These are phyloP conservation scores for Damaliscus lunatus DNA, from an alignment of 2,113 vertebrate species.

Conservation along the genomic window DNA sequence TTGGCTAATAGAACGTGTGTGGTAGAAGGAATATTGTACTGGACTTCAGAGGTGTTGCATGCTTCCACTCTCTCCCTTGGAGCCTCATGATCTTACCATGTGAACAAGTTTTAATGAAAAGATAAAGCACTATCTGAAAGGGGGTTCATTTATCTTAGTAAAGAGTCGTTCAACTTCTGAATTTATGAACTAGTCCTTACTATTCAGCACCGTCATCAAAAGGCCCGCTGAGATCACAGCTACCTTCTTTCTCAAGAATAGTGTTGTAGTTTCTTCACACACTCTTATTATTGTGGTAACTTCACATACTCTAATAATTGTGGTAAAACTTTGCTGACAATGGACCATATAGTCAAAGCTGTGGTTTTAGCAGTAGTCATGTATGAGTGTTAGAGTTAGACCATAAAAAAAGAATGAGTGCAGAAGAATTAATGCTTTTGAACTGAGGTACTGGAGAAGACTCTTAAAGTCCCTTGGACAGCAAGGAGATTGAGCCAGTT, in stretches of 20 bases:
- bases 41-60: background rate
- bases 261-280: background rate
- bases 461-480: background rate
- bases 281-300: background rate
- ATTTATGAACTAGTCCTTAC: background rate
- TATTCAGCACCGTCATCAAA: conserved; percentile 88
- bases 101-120: background rate
- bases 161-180: background rate
- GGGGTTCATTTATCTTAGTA: background rate
- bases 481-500: background rate
- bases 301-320: background rate
- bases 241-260: background rate
- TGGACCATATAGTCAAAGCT: background rate
- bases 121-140: background rate
- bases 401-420: background rate
- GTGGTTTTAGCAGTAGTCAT: background rate
- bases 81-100: background rate
- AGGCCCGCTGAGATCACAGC: conserved; percentile 72
- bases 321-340: background rate
- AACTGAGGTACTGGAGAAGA: background rate
- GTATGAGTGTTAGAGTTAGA: background rate
- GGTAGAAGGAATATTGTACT: background rate
- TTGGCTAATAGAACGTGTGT: background rate
- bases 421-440: background rate
- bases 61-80: background rate